Percentiles rank a stretch among this genome's conserved stretches.
Conservation (phyloP, 2,113 vertebrate genomes). For the Microcebus ravelobensis region DNA sequence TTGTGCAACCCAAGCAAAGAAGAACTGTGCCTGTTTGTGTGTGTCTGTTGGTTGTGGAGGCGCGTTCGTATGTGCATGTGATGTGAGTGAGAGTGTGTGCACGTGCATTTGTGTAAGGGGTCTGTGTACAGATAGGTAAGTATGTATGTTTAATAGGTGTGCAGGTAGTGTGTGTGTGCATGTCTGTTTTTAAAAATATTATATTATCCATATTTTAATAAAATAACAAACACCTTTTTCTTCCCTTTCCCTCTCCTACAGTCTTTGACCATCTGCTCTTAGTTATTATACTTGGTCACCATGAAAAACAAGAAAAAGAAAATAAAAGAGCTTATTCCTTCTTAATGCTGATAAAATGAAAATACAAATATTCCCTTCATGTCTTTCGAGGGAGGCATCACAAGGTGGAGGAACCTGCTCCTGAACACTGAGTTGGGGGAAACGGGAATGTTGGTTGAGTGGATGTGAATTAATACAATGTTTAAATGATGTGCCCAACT, state of each 20-base stretch:
- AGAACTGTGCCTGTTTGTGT: background rate
- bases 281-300: slow-evolving; percentile 21
- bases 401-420: background rate
- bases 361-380: background rate
- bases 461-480: background rate
- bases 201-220: background rate
- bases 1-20: background rate
- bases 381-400: background rate
- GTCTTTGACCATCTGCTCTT: background rate
- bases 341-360: background rate
- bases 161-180: background rate
- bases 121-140: background rate
- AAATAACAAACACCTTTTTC: background rate
- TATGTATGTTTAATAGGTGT: background rate
- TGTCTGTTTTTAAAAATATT: background rate
- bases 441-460: background rate
- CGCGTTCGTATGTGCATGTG: background rate
- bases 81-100: background rate
- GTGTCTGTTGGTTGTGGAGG: no score
- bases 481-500: background rate
- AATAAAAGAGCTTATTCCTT: background rate
- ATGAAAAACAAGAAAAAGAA: slow-evolving; percentile 1
- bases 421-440: background rate
- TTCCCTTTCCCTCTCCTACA: background rate
- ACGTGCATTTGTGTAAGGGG: background rate